These are phyloP conservation scores for Aphaenogaster floridana DNA, from an alignment of 1,140 invertebrate species.

Conservation along the genomic window DNA sequence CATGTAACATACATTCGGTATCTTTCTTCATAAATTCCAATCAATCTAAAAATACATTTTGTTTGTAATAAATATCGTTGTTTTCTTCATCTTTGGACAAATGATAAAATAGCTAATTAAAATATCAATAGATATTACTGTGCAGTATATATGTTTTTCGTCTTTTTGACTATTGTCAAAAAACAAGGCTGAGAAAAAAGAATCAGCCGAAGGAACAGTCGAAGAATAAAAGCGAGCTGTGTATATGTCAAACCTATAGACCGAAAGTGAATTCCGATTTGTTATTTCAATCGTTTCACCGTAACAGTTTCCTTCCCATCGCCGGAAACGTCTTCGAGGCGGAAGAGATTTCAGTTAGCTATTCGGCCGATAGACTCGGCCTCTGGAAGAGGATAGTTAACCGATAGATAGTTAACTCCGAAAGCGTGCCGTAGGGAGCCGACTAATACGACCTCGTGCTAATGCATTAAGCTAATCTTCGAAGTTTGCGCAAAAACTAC, in stretches of 20 bases:
- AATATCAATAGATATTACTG: background rate
- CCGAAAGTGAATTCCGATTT: conserved; percentile 7
- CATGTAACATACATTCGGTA: background rate
- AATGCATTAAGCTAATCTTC: conserved; percentile 68
- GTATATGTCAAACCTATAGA: background rate
- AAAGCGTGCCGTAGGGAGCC: conserved; percentile 30
- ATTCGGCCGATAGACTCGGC: conserved; percentile 17
- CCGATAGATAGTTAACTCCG: conserved; percentile 38
- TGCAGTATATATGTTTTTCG: background rate
- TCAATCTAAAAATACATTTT: conserved; percentile 17
- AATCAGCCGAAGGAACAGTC: background rate
- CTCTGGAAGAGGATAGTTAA: conserved; percentile 11
- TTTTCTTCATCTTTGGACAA: conserved; percentile 21
- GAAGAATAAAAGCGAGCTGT: background rate
- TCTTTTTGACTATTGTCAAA: background rate
- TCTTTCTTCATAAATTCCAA: background rate
- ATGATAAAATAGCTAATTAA: background rate
- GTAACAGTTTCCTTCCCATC: background rate
- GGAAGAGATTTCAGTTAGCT: conserved; percentile 33
- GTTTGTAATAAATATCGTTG: background rate
- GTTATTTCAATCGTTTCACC: conserved; percentile 21
- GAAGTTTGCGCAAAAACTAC: conserved; percentile 58
- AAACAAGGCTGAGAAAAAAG: background rate
- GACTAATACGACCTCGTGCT: conserved; percentile 39
- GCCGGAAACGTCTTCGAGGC: conserved; percentile 13